Base-by-base conservation (phyloP, 1,140 invertebrate genomes). In the Battus philenor region DNA sequence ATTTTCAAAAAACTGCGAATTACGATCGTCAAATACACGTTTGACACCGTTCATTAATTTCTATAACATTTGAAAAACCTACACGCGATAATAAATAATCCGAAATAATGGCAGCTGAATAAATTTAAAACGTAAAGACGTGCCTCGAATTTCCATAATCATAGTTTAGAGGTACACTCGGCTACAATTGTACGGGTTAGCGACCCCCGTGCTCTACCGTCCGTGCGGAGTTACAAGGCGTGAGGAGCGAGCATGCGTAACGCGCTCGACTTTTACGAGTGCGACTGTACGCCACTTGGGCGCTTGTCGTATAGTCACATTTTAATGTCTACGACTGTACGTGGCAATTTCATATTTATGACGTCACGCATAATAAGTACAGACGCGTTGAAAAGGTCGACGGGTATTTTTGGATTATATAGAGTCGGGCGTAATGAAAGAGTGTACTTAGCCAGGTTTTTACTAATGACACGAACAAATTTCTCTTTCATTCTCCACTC, bases 261-360 rank as follows among this genome's bases (percentile, higher is more conserved):
- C 36, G 36, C 12, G 13, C 24, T 41, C 24, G 24, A 41, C 36
- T 13, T 27, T 41, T 26, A 41, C 24, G 22, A 41, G 36, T 27
- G 36, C 12, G 36, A 41, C 36, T 41, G 36, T 41, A 41, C 36
- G 8, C 10, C 24, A 10, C 27, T 30, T 10, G 27, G 2, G 10
- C 5, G 4, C 27, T 4, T 10, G 27, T 30, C n/a, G 12, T n/a
- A 27, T 7, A 9, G 11, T 10, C 36, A 41, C 36, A 41, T 27
- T 27, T 41, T 41, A 41, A 41, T 29, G 36, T 39, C 22, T 27
- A 18, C 9, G 17, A 39, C 36, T 12, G 36, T 26, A 39, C 26
- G 36, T 41, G 24, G 36, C 24, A 41, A 41, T 41, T 41, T 27
- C 36, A 41, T 41, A 27, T 41, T 41, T 41, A 41, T 41, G 36